Percentiles rank a stretch among this genome's conserved stretches.
These are phyloP conservation scores for Carettochelys insculpta DNA, from an alignment of 2,113 vertebrate genomes.

Conservation along the genomic window DNA sequence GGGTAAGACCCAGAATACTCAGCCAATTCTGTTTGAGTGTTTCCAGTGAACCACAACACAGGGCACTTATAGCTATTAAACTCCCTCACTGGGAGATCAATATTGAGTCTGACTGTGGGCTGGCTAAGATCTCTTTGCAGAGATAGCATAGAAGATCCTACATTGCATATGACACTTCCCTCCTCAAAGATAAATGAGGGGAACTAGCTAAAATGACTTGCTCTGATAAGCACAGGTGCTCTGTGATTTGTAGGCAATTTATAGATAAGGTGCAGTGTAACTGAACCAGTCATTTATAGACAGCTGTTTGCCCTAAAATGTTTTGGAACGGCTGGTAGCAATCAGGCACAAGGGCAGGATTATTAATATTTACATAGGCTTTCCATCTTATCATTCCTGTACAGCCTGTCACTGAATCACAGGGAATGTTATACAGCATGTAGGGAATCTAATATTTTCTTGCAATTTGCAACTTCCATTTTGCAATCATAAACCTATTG, in stretches of 20 bases:
- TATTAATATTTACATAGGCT: conserved; percentile 23
- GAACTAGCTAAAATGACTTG: neutral
- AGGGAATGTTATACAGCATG: conserved; percentile 24
- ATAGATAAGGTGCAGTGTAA: neutral
- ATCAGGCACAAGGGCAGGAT: neutral
- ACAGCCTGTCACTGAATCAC: conserved; percentile 34
- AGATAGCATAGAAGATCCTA: neutral
- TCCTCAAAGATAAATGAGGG: neutral
- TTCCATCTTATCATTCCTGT: conserved; percentile 31
- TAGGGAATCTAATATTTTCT: neutral
- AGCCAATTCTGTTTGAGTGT: neutral
- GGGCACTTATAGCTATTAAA: neutral
- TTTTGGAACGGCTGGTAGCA: neutral
- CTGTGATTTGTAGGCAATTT: neutral
- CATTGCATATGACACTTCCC: neutral
- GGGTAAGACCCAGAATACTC: neutral
- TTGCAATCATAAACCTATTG: neutral
- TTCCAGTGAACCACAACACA: neutral
- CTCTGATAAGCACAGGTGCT: neutral
- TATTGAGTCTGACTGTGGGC: neutral
- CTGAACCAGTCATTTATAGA: conserved; percentile 13
- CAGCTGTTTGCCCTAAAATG: neutral
- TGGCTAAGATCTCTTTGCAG: neutral
- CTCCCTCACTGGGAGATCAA: neutral
- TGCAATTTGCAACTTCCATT: conserved; percentile 1